Base-by-base conservation (phyloP, 2,888 invertebrate genomes). In the Tribolium freemani region DNA sequence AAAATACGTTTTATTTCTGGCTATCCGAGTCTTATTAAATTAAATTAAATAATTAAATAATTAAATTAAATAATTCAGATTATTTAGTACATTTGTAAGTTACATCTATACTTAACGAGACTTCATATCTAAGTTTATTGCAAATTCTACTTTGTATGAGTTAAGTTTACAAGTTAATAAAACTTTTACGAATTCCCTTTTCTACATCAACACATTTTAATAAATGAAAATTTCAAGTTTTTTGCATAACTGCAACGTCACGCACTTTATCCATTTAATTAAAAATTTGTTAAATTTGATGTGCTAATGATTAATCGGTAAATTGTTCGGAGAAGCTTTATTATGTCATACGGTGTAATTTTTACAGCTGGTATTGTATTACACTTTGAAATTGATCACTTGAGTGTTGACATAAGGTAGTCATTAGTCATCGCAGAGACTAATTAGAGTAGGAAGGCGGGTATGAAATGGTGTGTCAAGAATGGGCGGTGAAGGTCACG, bases 401-500 rank as follows among this genome's bases (percentile, higher is more conserved):
- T 9, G n/a, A 9, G 16, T 63, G 63, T 63, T 63, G 63, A 63
- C 51, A 63, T 51, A 63, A 63, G 51, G 63, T 21, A 51, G 63
- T 63, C 63, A 51, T 63, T 63, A 63, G 63, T 63, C 63, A 63
- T 63, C 60, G 30, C 60, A 48, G 60, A 38, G 16, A 50, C 51
- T 63, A 63, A 63, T 63, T 63, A 63, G 51, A 50, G 51, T 16
- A 13, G 31, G 38, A 30, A 38, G 63, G 51, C 51, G 63, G 30
- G 51, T 11, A 30, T 38, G 50, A 48, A 48, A 50, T 46, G 46
- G 50, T 58, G 38, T 20, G 58, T 58, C 58, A 58, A 20, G 16
- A 13, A 16, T 58, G 45, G 58, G 26, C 16, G 20, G 9, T 10
- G 58, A 58, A 56, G 45, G 58, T 58, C 58, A 58, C n/a, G 38